phyloP scores from a whole-genome alignment of 2,797 vertebrate species.

The Oreonectes daqikongensis region DNA sequence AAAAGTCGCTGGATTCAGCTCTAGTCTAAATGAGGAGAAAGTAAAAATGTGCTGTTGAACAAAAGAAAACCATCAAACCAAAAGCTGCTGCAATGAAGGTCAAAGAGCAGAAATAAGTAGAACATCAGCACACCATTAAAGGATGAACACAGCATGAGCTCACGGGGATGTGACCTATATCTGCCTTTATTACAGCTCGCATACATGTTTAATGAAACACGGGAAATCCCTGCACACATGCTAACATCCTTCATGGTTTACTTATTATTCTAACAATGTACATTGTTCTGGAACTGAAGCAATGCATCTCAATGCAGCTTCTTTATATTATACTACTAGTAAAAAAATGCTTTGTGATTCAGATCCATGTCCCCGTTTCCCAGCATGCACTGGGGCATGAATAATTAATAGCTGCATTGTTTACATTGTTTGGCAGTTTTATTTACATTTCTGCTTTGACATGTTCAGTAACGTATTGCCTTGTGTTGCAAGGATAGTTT shows the following conservation, averaged over 20 bases:
- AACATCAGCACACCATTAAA: neutral
- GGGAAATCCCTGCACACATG: neutral
- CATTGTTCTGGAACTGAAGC: neutral
- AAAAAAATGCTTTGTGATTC: neutral
- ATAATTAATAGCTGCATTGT: neutral
- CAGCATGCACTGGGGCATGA: neutral
- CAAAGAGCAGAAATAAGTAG: neutral
- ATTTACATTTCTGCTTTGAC: constrained; percentile 3
- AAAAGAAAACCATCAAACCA: neutral
- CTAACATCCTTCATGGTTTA: neutral
- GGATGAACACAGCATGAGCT: neutral
- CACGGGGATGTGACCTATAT: neutral
- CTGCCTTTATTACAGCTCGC: neutral
- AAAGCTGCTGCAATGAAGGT: neutral
- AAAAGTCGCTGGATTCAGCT: neutral
- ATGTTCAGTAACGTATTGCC: neutral
- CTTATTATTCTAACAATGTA: neutral
- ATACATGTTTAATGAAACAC: constrained; percentile 4
- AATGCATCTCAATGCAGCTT: neutral
- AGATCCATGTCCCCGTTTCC: neutral
- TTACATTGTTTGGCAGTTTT: neutral
- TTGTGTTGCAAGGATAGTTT: neutral
- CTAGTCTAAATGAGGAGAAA: neutral
- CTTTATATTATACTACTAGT: neutral
- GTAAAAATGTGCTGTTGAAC: neutral